Conservation (phyloP, 2,113 vertebrate species). For the Amphiprion percula region DNA sequence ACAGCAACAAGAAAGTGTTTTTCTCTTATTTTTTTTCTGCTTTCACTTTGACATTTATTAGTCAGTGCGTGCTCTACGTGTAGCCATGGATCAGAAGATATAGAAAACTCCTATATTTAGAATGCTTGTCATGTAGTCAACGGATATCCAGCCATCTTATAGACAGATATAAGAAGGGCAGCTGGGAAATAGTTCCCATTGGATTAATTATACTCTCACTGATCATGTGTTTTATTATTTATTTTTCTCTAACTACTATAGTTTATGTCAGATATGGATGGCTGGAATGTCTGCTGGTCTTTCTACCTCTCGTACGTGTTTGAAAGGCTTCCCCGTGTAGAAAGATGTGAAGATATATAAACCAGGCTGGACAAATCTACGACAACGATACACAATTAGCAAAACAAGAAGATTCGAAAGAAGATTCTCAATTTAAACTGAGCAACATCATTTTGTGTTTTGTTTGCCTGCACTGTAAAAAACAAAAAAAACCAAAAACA, state of each 20-base stretch:
- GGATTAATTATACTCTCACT: constrained; percentile 72
- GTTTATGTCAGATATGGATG: constrained; percentile 53
- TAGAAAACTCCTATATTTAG: constrained; percentile 52
- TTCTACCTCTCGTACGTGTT: constrained; percentile 17
- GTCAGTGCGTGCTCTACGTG: constrained; percentile 5
- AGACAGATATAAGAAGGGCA: constrained; percentile 68
- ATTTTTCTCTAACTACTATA: constrained; percentile 39
- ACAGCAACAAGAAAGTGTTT: neutral
- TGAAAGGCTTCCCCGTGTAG: neutral
- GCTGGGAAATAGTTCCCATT: constrained; percentile 47
- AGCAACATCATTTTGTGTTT: too few relatives aligned
- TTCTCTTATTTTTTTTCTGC: neutral
- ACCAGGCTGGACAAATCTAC: neutral
- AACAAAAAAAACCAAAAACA: too few relatives aligned
- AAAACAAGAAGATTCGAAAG: neutral
- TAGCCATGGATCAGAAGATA: constrained; percentile 39
- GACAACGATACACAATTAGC: neutral
- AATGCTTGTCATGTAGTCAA: constrained; percentile 56
- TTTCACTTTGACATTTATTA: constrained; percentile 17
- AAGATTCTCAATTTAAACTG: too few relatives aligned
- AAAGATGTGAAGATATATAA: constrained; percentile 2
- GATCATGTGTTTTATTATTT: constrained; percentile 59
- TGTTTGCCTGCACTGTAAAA: too few relatives aligned
- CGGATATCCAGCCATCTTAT: constrained; percentile 47
- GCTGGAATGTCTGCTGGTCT: constrained; percentile 40